Base-by-base conservation (phyloP, 1,140 invertebrate species). In the Calephelis nemesis region DNA sequence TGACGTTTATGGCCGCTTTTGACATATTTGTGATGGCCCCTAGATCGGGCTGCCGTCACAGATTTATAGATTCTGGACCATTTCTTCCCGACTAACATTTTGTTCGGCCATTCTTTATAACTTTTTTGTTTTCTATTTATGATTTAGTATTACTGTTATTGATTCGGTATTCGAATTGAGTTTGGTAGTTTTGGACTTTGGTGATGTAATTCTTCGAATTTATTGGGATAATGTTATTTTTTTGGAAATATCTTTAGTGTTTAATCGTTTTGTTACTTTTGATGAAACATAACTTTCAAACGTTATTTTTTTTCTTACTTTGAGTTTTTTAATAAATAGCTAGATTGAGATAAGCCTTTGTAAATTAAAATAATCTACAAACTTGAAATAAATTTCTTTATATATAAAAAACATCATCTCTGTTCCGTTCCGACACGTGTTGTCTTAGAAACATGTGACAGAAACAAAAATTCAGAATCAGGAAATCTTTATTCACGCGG, bases 21-120 rank as follows among this genome's bases (percentile, higher is more conserved):
- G 84, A 87, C 84, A 84, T 84, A 83, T 87, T 87, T 87, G 84
- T 87, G 84, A 87, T 80, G 78, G 73, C 75, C 74, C 75, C 71
- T 78, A 84, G 81, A 83, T 82, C 76, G 76, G 80, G 69, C 67
- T 68, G 52, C 77, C 73, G 73, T 72, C 75, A 79, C 47, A 76
- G 84, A 84, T 84, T 87, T 87, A 87, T 87, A 81, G 84, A 87
- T 87, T 82, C 83, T 83, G 74, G 79, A 73, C 82, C 78, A 83
- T 84, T 87, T 83, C 81, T 81, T 83, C 79, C 76, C 73, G 79
- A 68, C 72, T 73, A 75, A 63, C 71, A 69, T 67, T 74, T 71
- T 70, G 70, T 69, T 71, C 77, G 79, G 81, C 78, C 79, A 78
- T 78, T 78, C 79, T 82, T 79, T 77, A 75, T 77, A 69, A 65